Evolutionary conservation across 2,113 vertebrate species (phyloP), one percentile per base, ranked within the genome.

Genomic region (Gobius niger): DNA sequence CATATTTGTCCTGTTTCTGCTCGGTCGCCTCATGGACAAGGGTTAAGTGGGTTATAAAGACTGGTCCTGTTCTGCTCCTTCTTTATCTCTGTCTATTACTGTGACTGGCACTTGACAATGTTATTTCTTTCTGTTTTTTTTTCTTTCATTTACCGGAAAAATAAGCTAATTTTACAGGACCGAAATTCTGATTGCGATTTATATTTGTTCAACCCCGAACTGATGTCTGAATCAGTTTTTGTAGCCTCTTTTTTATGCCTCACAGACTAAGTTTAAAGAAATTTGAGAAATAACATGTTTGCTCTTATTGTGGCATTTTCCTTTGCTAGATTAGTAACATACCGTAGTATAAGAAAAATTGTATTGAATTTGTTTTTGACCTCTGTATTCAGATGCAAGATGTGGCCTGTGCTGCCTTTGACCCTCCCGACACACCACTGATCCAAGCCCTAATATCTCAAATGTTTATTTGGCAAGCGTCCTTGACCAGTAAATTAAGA

Each of bases 1-100:
- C 82, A 77, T 85, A 87, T 88, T 85, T 85, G 83, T 85, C 78
- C 42, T 64, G 75, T 71, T 81, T 72, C 57, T 77, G 46, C 14
- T 71, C 53, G 7, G 63, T 65, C 72, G 72, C 56, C 44, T 71
- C 7, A 7, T 65, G 60, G 73, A 70, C 60, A 51, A 67, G 68
- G 61, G 51, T 79, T 42, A 79, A 80, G 70, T 63, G 73, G 61
- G 75, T 34, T 40, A n/a, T n/a, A 0, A n/a, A 72, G 44, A 77
- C 69, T 34, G 24, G 73, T 85, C 70, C 65, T 81, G 72, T 73
- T 61, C 71, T 47, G 72, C 24, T 74, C 42, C 59, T 65, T 11
- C 54, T 75, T 49, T 34, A 42, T 52, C 24, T 71, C 14, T 40
- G 15, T 73, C 63, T 63, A 41, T 44, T 61, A 66, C 44, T 19